phyloP scores from a whole-genome alignment of 2,888 invertebrate genomes.

The Thalpophila matura region DNA sequence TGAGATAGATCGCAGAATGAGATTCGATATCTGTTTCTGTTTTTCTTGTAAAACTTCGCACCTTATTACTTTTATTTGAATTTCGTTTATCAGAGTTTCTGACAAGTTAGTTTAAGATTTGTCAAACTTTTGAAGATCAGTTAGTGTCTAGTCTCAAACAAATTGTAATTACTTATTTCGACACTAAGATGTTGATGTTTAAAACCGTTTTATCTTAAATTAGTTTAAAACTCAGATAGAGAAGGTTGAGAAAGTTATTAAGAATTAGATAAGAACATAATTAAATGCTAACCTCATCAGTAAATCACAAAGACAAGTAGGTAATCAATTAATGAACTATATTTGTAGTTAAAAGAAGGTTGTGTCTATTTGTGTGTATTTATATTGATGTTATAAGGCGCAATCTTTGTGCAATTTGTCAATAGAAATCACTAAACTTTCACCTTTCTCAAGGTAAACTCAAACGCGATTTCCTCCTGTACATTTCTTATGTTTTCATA shows the following conservation, averaged over 20 bases:
- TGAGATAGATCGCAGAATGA: conserved; percentile 43
- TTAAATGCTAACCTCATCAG: no score
- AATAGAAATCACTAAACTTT: no score
- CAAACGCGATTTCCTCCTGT: no score
- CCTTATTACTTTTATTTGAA: conserved; percentile 37
- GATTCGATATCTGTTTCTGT: conserved; percentile 48
- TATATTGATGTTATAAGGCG: no score
- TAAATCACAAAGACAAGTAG: conserved; percentile 58
- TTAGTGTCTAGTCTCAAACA: conserved; percentile 6
- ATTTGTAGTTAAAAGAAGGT: conserved; percentile 67
- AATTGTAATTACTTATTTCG: conserved; percentile 32
- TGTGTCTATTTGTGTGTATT: no score
- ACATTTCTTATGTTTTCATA: no score
- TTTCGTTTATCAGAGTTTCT: conserved; percentile 28
- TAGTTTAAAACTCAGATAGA: conserved; percentile 13
- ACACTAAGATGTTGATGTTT: conserved; percentile 4
- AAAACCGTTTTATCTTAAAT: conserved; percentile 25
- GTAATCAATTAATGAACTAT: conserved; percentile 73
- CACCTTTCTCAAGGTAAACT: no score
- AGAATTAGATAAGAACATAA: neutral
- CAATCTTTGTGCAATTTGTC: no score
- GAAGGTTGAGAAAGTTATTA: neutral
- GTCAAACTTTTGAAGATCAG: conserved; percentile 18
- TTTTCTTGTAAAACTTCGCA: conserved; percentile 47
- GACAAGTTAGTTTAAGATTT: conserved; percentile 36